Conservation (phyloP, 1,140 invertebrate species). For the Drosophila rufa region DNA sequence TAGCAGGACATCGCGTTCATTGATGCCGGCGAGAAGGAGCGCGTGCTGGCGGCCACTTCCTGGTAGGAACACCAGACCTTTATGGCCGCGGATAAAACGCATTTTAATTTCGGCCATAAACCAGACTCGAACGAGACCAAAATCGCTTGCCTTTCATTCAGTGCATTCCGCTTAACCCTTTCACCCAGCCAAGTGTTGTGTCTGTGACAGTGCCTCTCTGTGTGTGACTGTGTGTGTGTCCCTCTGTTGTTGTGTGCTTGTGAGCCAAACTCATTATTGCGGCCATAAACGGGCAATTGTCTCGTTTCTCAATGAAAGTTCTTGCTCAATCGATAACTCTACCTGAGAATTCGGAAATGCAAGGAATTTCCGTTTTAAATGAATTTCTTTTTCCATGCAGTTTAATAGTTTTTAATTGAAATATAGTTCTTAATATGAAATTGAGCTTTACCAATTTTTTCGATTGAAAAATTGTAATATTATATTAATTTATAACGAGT, state of each 20-base stretch:
- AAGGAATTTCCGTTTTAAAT: constrained; percentile 50
- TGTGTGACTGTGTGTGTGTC: neutral
- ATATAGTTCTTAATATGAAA: no score
- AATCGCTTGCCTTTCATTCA: constrained; percentile 62
- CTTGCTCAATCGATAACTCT: constrained; percentile 45
- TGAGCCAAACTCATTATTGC: constrained; percentile 60
- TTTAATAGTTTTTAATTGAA: constrained; percentile 5
- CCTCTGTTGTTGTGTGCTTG: constrained; percentile 24
- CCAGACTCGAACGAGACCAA: constrained; percentile 41
- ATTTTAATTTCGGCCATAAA: constrained; percentile 78
- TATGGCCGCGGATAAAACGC: constrained; percentile 77
- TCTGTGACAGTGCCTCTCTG: neutral
- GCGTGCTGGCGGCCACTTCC: constrained; percentile 71
- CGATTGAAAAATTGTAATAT: no score
- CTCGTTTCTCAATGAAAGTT: constrained; percentile 69
- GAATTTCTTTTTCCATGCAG: neutral
- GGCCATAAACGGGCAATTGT: constrained; percentile 62
- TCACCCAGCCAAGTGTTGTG: constrained; percentile 55
- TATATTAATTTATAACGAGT: neutral
- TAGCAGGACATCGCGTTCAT: constrained; percentile 51
- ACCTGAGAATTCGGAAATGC: constrained; percentile 57
- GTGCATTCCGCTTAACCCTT: constrained; percentile 74
- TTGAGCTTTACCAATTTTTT: no score
- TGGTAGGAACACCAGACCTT: constrained; percentile 45
- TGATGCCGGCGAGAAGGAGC: constrained; percentile 52